Evolutionary conservation across 2,888 invertebrate species (phyloP), one percentile per base, ranked within the genome.

Genomic region (Biston stratarius): DNA sequence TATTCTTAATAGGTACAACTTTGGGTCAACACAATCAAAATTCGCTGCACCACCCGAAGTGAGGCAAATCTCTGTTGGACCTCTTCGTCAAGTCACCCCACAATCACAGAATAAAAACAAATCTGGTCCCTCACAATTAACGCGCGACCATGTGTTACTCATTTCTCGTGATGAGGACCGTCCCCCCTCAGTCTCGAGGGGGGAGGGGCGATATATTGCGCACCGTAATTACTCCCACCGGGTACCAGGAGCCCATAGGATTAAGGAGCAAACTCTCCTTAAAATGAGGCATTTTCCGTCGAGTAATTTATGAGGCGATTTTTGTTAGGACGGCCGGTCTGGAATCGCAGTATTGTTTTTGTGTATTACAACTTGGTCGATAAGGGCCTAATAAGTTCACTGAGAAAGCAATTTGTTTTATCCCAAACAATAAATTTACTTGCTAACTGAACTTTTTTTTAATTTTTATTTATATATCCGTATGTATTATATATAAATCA

Each of bases 101-200:
- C 76, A 83, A 81, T 84, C 79, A 81, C 79, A 81, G 82, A 88
- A 89, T 90, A 89, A 90, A 90, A 91, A 89, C 90, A 65, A 73
- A 75, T 75, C 75, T 73, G 75, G 71, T 68, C 73, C 75, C 73
- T 82, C 80, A 86, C 90, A 91, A 92, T 92, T 92, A 92, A 88
- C 87, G 84, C 82, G 81, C 86, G 78, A 85, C 85, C 92, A 92
- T 92, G 91, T 92, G 92, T 91, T 88, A 87, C 91, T 87, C 86
- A 74, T 74, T 74, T 72, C 84, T 79, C 80, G 82, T 88, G 92
- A 91, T 86, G 90, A 89, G 88, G 84, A 84, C 81, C 82, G 76
- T 77, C 81, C 77, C 80, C 67, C 42, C 53, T 40, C 53, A 15
- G 51, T 63, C 64, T 64, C 61, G 64, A 64, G 69, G 56, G 76